Evolutionary conservation across 2,113 vertebrate genomes (phyloP).

Genomic region (Hemiprocne comata): DNA sequence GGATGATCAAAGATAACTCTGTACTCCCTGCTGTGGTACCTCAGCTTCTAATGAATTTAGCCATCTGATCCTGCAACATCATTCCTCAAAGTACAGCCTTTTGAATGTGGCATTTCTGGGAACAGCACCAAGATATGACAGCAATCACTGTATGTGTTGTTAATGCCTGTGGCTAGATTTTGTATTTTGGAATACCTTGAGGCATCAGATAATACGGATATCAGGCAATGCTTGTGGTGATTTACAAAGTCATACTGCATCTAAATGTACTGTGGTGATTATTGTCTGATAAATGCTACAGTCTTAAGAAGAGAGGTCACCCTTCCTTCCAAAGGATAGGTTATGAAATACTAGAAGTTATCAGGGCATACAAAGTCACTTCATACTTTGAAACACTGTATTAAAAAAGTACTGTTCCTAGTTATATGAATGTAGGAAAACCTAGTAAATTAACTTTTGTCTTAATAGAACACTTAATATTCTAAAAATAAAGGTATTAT

Average conservation of each 20-base stretch:
- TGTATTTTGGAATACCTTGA: constrained; percentile 17
- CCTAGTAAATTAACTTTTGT: background rate
- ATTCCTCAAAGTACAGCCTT: constrained; percentile 30
- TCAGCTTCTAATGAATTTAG: constrained; percentile 15
- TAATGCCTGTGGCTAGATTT: constrained; percentile 38
- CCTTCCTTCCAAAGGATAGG: background rate
- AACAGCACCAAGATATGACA: constrained; percentile 51
- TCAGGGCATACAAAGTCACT: background rate
- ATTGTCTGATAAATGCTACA: background rate
- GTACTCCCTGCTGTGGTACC: background rate
- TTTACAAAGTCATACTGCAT: background rate
- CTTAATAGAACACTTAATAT: background rate
- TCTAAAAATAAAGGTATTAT: background rate
- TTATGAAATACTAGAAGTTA: background rate
- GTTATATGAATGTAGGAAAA: background rate
- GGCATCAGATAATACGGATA: background rate
- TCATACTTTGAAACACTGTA: background rate
- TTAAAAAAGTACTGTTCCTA: background rate
- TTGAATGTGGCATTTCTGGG: constrained; percentile 55
- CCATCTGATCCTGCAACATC: constrained; percentile 32
- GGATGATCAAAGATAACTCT: background rate
- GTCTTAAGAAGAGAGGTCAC: background rate
- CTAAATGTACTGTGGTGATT: background rate
- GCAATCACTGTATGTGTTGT: constrained; percentile 17
- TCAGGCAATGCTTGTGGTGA: background rate